These are phyloP conservation scores for Trissolcus basalis DNA, from an alignment of 1,140 invertebrate genomes.

Conservation along the genomic window DNA sequence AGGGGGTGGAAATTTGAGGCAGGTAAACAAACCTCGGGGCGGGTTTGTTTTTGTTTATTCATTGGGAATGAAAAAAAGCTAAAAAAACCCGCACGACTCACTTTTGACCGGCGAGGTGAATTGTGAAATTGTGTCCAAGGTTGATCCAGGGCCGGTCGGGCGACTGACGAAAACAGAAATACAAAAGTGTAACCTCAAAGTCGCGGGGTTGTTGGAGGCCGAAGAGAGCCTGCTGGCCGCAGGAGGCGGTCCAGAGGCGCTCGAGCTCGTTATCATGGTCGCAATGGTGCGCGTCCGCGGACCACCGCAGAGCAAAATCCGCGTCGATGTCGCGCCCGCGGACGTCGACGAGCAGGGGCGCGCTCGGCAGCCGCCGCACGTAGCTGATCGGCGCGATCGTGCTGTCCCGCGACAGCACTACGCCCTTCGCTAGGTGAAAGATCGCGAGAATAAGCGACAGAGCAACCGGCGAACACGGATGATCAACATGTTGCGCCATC, in stretches of 20 bases:
- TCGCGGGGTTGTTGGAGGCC: constrained; percentile 47
- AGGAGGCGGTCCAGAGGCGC: constrained; percentile 10
- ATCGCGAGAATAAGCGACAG: constrained; percentile 64
- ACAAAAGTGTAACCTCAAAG: constrained; percentile 64
- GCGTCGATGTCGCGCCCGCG: constrained; percentile 15
- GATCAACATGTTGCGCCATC: constrained; percentile 73
- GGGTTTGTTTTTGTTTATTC: neutral
- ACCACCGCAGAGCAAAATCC: constrained; percentile 7
- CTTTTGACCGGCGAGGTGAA: constrained; percentile 40
- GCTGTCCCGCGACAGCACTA: constrained; percentile 32
- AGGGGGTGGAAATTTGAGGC: too few species aligned
- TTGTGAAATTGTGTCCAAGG: constrained; percentile 61
- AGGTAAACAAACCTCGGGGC: neutral
- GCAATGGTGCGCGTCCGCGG: constrained; percentile 13
- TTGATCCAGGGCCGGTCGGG: constrained; percentile 59
- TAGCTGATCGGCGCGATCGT: constrained; percentile 13
- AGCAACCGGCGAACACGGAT: constrained; percentile 62
- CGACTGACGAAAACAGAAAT: constrained; percentile 65
- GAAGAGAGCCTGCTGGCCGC: constrained; percentile 55
- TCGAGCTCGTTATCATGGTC: neutral
- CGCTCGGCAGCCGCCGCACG: constrained; percentile 1
- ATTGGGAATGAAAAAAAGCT: too few species aligned
- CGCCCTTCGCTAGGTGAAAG: constrained; percentile 60
- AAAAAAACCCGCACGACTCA: constrained; percentile 31
- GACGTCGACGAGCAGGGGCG: constrained; percentile 14